These are phyloP conservation scores for Drosophila nikananu DNA, from an alignment of 1,140 invertebrate genomes.

Conservation along the genomic window DNA sequence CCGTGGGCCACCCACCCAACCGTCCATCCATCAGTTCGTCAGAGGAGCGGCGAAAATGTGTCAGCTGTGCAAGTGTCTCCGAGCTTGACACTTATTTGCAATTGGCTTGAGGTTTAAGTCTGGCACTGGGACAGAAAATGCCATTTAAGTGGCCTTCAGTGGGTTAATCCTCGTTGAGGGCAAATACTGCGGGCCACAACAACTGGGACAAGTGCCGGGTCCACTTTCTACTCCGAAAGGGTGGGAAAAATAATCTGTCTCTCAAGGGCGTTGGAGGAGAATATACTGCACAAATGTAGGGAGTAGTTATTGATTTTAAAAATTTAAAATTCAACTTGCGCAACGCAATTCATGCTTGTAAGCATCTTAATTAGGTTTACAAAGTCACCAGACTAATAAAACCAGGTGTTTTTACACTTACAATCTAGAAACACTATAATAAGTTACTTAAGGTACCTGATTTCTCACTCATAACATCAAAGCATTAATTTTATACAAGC, in stretches of 20 bases:
- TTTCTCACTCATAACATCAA: background rate
- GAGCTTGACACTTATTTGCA: constrained; percentile 74
- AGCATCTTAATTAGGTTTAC: background rate
- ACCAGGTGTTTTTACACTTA: background rate
- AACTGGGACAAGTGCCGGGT: constrained; percentile 22
- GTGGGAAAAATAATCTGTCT: background rate
- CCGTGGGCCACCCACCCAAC: background rate
- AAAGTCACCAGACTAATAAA: background rate
- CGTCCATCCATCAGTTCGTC: constrained; percentile 21
- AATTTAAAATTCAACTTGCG: background rate
- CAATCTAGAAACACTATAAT: background rate
- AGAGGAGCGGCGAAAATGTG: constrained; percentile 45
- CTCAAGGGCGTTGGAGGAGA: background rate
- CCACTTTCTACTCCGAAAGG: constrained; percentile 2
- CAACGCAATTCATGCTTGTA: background rate
- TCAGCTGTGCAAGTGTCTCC: constrained; percentile 68
- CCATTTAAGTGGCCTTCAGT: constrained; percentile 33
- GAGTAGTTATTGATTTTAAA: background rate
- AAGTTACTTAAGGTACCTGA: background rate
- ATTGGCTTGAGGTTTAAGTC: constrained; percentile 58
- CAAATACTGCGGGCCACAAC: constrained; percentile 47
- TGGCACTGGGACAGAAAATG: constrained; percentile 9
- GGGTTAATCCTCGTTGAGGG: constrained; percentile 21
- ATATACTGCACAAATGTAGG: background rate
- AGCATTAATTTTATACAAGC: background rate